phyloP scores from a whole-genome alignment of 2,888 invertebrate genomes.

The Oegoconia quadripuncta region DNA sequence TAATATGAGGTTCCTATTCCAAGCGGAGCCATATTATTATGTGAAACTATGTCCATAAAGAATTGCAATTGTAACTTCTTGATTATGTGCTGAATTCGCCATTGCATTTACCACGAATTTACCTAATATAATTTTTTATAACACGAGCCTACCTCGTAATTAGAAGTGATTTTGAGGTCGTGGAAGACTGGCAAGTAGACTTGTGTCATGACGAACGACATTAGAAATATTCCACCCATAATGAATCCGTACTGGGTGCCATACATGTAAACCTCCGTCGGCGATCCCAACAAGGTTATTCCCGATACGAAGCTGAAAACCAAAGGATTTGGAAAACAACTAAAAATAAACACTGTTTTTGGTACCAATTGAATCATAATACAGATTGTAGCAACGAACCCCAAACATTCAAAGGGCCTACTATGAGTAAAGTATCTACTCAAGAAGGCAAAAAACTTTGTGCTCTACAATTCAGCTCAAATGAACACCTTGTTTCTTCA shows the following conservation, averaged over 20 bases:
- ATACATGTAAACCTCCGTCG: slow-evolving; percentile 89
- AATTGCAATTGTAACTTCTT: no score
- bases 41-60: no score
- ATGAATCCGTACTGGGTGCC: slow-evolving; percentile 88
- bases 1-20: no score
- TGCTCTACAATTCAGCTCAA: no score
- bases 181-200: slow-evolving; percentile 88
- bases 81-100: no score
- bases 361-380: background rate
- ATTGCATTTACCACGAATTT: no score
- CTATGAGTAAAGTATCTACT: no score
- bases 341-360: background rate
- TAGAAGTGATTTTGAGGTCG: slow-evolving; percentile 85
- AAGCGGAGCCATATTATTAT: no score
- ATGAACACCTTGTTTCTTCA: no score
- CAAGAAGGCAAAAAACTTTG: no score
- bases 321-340: slow-evolving; percentile 16
- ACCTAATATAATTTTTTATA: background rate
- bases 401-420: no score
- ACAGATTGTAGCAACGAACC: background rate
- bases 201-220: slow-evolving; percentile 82
- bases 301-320: slow-evolving; percentile 84
- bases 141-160: slow-evolving; percentile 82
- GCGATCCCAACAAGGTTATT: slow-evolving; percentile 87
- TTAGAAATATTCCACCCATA: slow-evolving; percentile 80